These are phyloP conservation scores for Tanytarsus gracilentus DNA, from an alignment of 2,888 invertebrate species.

Conservation along the genomic window DNA sequence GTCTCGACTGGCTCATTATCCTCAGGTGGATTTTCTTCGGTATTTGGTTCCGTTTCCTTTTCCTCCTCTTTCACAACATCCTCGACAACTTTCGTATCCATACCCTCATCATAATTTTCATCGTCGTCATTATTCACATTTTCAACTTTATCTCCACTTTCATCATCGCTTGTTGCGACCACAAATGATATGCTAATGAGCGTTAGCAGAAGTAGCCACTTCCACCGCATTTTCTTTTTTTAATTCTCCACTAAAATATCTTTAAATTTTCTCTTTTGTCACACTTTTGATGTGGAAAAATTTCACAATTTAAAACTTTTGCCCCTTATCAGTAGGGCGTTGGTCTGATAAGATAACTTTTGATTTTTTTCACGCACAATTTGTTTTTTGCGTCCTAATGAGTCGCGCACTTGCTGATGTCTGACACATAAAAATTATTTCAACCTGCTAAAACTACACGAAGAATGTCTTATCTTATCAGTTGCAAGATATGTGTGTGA, in stretches of 20 bases:
- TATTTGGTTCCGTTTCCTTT: neutral
- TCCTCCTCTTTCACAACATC: neutral
- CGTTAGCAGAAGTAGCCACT: constrained; percentile 17
- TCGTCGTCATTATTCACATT: constrained; percentile 3
- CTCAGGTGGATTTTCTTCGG: neutral
- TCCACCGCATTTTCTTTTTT: constrained; percentile 22
- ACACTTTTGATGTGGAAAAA: neutral
- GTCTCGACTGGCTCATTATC: neutral
- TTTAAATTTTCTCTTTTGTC: neutral
- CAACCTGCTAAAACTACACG: neutral
- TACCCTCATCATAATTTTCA: neutral
- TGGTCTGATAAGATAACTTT: constrained; percentile 15
- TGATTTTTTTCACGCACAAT: neutral
- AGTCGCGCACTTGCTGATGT: constrained; percentile 10
- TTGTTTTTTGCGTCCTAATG: constrained; percentile 7
- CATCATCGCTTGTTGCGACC: neutral
- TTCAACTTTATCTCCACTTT: neutral
- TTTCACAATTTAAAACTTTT: constrained; percentile 11
- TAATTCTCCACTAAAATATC: neutral
- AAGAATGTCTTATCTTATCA: constrained; percentile 18
- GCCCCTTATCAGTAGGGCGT: constrained; percentile 19
- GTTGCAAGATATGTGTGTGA: neutral
- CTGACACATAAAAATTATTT: constrained; percentile 1
- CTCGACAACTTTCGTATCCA: neutral
- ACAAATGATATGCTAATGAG: constrained; percentile 13